Evolutionary conservation across 2,113 vertebrate species (phyloP).

Genomic region (Thunnus maccoyii): DNA sequence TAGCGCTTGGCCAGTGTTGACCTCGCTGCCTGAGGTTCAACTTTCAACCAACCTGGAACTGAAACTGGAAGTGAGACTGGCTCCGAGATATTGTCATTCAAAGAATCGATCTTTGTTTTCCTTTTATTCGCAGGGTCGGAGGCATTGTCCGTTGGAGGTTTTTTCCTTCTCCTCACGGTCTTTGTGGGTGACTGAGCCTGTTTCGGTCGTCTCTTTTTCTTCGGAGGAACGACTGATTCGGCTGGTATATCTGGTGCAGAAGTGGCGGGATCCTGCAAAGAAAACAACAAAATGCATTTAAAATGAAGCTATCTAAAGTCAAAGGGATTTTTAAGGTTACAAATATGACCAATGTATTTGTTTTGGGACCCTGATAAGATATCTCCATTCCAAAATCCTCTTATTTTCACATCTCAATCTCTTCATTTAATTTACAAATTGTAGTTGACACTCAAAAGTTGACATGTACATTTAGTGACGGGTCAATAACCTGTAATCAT

Average conservation of each 20-base stretch:
- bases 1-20: not conserved
- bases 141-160: not conserved
- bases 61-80: constrained; percentile 27
- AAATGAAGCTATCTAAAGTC: not conserved
- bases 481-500: not conserved
- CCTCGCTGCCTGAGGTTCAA: not conserved
- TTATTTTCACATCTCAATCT: not conserved
- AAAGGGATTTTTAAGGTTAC: not conserved
- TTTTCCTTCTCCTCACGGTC: constrained; percentile 31
- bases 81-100: constrained; percentile 14
- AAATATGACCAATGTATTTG: too few relatives aligned
- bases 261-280: constrained; percentile 54
- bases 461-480: not conserved
- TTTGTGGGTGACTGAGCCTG: constrained; percentile 51
- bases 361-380: too few relatives aligned
- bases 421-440: not conserved
- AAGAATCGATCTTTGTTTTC: constrained; percentile 63
- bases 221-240: constrained; percentile 51
- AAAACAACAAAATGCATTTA: not conserved
- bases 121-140: constrained; percentile 59
- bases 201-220: constrained; percentile 67
- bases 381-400: not conserved
- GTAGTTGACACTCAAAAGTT: not conserved
- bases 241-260: constrained; percentile 27
- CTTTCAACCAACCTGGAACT: constrained; percentile 65